phyloP scores from a whole-genome alignment of 2,888 invertebrate genomes.

The Leptarthrus brevirostris region DNA sequence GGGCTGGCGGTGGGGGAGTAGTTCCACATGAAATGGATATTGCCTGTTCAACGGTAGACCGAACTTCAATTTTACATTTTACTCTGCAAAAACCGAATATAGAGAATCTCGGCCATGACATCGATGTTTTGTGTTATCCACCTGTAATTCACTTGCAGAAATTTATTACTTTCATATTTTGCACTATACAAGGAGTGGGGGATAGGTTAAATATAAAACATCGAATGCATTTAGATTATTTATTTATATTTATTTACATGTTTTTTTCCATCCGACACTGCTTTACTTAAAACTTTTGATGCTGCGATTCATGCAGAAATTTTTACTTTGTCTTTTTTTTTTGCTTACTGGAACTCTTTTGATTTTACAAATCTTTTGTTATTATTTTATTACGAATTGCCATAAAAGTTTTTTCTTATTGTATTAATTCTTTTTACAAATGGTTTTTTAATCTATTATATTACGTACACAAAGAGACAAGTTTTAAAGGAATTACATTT shows the following conservation, averaged over 20 bases:
- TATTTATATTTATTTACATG: constrained; percentile 33
- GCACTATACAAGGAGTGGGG: background rate
- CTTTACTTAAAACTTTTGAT: constrained; percentile 23
- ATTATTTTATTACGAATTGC: no score
- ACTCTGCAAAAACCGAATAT: background rate
- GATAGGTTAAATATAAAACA: no score
- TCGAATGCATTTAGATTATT: constrained; percentile 12
- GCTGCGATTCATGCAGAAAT: constrained; percentile 2
- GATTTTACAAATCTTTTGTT: no score
- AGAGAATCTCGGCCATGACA: no score
- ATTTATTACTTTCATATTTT: constrained; percentile 6
- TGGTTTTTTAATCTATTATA: no score
- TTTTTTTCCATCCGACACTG: constrained; percentile 1
- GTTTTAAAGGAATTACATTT: no score
- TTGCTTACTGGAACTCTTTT: no score
- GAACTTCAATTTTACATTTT: constrained; percentile 22
- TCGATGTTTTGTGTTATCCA: background rate
- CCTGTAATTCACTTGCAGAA: constrained; percentile 20
- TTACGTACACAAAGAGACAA: no score
- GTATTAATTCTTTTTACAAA: no score
- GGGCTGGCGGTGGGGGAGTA: background rate
- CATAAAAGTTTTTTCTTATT: no score
- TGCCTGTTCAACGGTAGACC: constrained; percentile 8
- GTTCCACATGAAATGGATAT: constrained; percentile 25
- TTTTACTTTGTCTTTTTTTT: no score